Conservation (phyloP, 2,113 vertebrate genomes). For the Oophaga pumilio region DNA sequence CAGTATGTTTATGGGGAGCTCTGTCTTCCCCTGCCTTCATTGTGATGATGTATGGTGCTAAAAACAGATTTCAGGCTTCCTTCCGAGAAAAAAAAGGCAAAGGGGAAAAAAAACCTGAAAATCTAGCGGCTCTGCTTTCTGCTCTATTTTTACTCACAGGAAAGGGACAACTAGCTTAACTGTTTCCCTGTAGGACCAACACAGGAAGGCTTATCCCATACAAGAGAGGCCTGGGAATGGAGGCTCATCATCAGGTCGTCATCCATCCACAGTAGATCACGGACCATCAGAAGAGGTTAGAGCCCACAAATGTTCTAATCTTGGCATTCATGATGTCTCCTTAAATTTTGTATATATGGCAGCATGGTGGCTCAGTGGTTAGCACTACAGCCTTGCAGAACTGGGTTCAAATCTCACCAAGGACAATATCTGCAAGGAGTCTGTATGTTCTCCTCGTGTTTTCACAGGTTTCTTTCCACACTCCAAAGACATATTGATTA, state of each 20-base stretch:
- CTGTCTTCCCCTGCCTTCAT: slow-evolving; percentile 44
- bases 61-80: slow-evolving; percentile 40
- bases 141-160: slow-evolving; percentile 26
- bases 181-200: not conserved
- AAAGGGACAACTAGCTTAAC: slow-evolving; percentile 10
- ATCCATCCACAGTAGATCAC: not conserved
- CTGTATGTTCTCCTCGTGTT: too few species aligned
- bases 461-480: too few species aligned
- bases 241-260: not conserved
- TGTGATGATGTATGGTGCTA: slow-evolving; percentile 51
- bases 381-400: too few species aligned
- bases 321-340: not conserved
- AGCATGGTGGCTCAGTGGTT: too few species aligned
- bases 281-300: too few species aligned
- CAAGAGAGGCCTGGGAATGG: not conserved
- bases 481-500: too few species aligned
- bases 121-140: not conserved
- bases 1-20: slow-evolving; percentile 46
- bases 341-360: too few species aligned
- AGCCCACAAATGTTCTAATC: too few species aligned
- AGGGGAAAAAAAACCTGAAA: not conserved
- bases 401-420: too few species aligned
- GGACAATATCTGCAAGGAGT: too few species aligned
- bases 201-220: not conserved
- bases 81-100: not conserved